Base-by-base conservation (phyloP, 2,113 vertebrate species). In the Carettochelys insculpta region DNA sequence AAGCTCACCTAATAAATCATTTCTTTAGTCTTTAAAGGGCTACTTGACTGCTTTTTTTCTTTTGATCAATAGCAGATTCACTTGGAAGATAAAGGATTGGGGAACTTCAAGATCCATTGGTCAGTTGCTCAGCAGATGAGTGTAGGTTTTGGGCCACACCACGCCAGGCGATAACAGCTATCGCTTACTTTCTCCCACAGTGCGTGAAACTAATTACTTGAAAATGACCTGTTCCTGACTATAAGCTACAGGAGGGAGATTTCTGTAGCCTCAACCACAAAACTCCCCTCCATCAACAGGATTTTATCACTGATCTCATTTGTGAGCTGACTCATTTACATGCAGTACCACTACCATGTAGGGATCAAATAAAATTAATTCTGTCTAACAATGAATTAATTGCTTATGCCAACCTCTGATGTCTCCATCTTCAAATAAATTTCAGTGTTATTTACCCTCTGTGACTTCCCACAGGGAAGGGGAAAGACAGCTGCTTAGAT, bases 301-400 rank as follows among this genome's bases (percentile, higher is more conserved):
- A 31, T 1, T 56, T 56, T 43, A 83, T 25, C 83, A 29, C 34
- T 24, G 20, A 77, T 51, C 53, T 7, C 43, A 12, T 34, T 71
- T 90, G 52, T 88, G 80, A 86, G 51, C 53, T 71, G 56, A 47
- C 83, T 78, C 34, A 0, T 96, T 95, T 76, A 92, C 47, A 94
- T 92, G 94, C 92, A 92, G 92, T 88, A 94, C 86, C 92, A 95
- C 78, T 95, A 90, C 51, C 94, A 92, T 88, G 94, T 56, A 93
- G 90, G 92, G 94, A 95, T 94, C 94, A 96, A 96, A 96, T 94
- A 92, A 96, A 95, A 96, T 95, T 97, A 95, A 95, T 95, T 97
- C 95, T 90, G 83, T 95, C 94, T 94, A 97, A 95, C 96, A 96
- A 97, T 94, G 95, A 97, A 96, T 96, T 95, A 96, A 97, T 97